Percentiles rank a stretch among this genome's conserved stretches.
Evolutionary conservation across 1,140 invertebrate species (phyloP).

Genomic region (Oscheius sp.): DNA sequence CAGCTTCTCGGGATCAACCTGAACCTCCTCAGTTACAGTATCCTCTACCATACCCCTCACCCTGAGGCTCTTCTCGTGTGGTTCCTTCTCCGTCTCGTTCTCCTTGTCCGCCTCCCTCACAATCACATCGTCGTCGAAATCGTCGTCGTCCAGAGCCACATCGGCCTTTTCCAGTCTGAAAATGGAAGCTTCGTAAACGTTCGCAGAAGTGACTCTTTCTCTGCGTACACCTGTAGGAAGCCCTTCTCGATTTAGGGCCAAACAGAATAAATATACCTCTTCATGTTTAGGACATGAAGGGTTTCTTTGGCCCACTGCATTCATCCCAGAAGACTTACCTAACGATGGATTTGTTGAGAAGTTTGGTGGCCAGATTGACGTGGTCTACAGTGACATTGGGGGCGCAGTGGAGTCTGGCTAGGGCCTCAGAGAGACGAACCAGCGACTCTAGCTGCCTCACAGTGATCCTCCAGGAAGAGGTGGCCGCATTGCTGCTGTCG

Average conservation of each 20-base stretch:
- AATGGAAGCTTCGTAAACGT: neutral
- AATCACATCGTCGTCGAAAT: constrained; percentile 56
- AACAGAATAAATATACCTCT: neutral
- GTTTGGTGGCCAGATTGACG: constrained; percentile 85
- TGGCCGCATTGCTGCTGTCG: constrained; percentile 72
- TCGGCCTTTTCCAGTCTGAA: constrained; percentile 85
- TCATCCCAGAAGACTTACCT: constrained; percentile 63
- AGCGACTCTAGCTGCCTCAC: constrained; percentile 98
- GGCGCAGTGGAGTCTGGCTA: constrained; percentile 90
- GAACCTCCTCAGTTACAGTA: neutral
- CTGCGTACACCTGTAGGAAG: neutral
- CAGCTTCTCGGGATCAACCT: constrained; percentile 67
- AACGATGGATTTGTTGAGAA: constrained; percentile 97
- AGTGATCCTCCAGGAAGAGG: constrained; percentile 84
- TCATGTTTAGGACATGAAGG: neutral
- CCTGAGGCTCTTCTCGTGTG: constrained; percentile 9
- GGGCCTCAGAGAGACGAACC: constrained; percentile 89
- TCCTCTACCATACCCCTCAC: neutral
- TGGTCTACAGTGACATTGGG: constrained; percentile 70
- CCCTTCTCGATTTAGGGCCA: neutral
- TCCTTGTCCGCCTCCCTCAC: constrained; percentile 62
- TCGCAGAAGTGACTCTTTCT: neutral
- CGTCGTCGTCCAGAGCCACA: constrained; percentile 82
- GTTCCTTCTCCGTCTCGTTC: constrained; percentile 15
- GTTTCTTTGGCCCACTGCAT: too few species aligned